Conservation (phyloP, 2,888 invertebrate genomes). For the Coenonympha arcania region DNA sequence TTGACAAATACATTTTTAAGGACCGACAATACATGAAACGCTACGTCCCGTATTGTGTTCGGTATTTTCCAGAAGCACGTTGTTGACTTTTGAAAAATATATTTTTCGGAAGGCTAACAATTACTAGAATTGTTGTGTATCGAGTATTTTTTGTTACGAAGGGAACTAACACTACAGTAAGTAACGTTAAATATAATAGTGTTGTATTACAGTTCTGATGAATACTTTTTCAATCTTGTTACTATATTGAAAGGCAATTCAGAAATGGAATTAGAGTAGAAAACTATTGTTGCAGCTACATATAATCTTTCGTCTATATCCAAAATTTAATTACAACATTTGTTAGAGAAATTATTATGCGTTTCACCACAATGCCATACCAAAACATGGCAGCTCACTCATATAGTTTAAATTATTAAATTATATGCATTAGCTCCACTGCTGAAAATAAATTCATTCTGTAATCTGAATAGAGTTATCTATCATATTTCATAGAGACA, state of each 20-base stretch:
- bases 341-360: no score
- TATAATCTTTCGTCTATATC: no score
- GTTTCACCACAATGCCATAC: no score
- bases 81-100: not conserved
- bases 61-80: not conserved
- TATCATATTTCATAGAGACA: slow-evolving; percentile 26
- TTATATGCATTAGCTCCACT: no score
- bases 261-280: no score
- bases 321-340: no score
- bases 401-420: no score
- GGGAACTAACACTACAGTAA: not conserved
- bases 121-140: not conserved
- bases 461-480: slow-evolving; percentile 10
- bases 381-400: not conserved
- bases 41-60: not conserved
- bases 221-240: no score
- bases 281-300: no score
- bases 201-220: not conserved
- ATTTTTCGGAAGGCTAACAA: not conserved
- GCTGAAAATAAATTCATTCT: not conserved
- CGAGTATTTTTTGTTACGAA: not conserved
- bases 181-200: no score
- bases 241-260: no score
- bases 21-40: not conserved
- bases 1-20: slow-evolving; percentile 26